phyloP scores from a whole-genome alignment of 2,797 vertebrate species.

The Neosalanx taihuensis region DNA sequence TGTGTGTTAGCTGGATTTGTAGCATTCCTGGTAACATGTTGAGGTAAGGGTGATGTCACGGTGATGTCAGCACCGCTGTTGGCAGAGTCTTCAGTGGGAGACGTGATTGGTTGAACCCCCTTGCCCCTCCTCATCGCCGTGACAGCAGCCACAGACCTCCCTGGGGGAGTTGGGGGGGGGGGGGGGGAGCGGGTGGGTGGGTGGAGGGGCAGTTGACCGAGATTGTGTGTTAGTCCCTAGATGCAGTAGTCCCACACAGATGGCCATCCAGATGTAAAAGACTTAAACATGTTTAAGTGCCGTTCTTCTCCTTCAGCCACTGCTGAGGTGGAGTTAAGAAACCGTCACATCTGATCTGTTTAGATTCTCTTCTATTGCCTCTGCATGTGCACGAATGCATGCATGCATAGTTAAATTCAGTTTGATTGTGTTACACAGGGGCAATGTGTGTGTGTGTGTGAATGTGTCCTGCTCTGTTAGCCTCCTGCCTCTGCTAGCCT shows the following conservation, averaged over 20 bases:
- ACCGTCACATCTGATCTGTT: slow-evolving; percentile 18
- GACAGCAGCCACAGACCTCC: slow-evolving; percentile 20
- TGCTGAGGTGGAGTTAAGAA: slow-evolving; percentile 38
- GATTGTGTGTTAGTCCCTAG: too few relatives aligned
- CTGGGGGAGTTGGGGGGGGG: slow-evolving; percentile 3
- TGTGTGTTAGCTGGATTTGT: too few relatives aligned
- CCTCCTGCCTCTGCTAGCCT: too few relatives aligned
- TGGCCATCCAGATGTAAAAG: slow-evolving; percentile 60
- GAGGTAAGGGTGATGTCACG: neutral
- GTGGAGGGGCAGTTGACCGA: neutral
- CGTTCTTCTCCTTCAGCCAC: slow-evolving; percentile 34
- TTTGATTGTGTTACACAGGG: neutral
- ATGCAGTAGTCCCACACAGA: slow-evolving; percentile 45
- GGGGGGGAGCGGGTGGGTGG: neutral
- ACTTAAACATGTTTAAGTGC: slow-evolving; percentile 41
- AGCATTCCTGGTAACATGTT: neutral
- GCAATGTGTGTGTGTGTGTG: neutral
- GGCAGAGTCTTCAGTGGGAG: neutral
- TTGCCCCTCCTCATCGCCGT: slow-evolving; percentile 17
- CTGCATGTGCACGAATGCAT: neutral
- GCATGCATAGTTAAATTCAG: neutral
- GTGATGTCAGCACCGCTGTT: neutral
- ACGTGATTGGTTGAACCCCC: slow-evolving; percentile 27
- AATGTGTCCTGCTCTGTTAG: neutral
- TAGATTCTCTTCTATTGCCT: slow-evolving; percentile 24